Evolutionary conservation across 2,113 vertebrate genomes (phyloP).

Genomic region (Herpetotheres cachinnans): DNA sequence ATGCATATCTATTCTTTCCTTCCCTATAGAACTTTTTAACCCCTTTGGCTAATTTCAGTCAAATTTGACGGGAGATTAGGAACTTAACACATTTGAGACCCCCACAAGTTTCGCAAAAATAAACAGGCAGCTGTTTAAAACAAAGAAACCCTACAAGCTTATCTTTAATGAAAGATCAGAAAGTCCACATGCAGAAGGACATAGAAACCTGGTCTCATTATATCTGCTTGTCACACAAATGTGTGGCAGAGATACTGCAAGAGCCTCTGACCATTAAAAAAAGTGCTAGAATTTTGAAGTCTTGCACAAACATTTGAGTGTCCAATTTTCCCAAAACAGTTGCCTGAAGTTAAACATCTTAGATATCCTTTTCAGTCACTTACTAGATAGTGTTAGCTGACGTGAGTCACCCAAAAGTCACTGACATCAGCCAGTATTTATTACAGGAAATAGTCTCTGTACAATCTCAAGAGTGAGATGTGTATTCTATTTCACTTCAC

Average conservation of each 20-base stretch:
- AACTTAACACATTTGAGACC: not conserved
- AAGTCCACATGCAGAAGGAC: not conserved
- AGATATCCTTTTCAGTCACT: not conserved
- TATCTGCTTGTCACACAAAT: not conserved
- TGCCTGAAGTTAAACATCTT: not conserved
- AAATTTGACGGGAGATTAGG: not conserved
- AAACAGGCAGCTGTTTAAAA: not conserved
- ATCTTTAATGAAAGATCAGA: not conserved
- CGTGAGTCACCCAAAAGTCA: not conserved
- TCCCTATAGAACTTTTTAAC: not conserved
- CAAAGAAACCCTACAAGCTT: not conserved
- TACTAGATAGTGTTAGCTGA: not conserved
- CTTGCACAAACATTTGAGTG: not conserved
- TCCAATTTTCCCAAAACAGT: not conserved
- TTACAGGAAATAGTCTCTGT: not conserved
- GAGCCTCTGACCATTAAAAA: not conserved
- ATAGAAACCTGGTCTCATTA: not conserved
- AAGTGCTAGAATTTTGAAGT: not conserved
- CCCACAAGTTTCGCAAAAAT: not conserved
- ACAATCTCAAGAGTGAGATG: not conserved
- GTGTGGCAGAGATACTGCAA: not conserved
- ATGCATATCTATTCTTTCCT: not conserved
- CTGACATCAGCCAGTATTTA: not conserved
- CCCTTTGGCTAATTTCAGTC: not conserved
- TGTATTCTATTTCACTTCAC: not conserved